A percentile compares a stretch with the other conserved stretches of the same genome.
Evolutionary conservation across 2,888 invertebrate genomes (phyloP).

Genomic region (Antheraea yamamai): DNA sequence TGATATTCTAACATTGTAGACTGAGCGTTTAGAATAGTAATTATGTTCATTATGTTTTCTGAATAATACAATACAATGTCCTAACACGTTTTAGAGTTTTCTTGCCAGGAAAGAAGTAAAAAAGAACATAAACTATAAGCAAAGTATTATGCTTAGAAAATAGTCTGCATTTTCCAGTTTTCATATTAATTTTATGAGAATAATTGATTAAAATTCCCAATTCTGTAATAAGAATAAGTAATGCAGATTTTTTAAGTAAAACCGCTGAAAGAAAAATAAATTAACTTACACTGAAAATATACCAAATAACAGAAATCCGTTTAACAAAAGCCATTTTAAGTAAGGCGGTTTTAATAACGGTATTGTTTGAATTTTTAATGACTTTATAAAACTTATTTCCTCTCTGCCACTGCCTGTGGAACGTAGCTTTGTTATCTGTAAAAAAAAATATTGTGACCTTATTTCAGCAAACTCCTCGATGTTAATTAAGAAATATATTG

Average conservation of each 20-base stretch:
- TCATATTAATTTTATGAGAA: no score
- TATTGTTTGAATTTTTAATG: constrained; percentile 77
- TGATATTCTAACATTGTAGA: neutral
- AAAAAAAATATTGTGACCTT: constrained; percentile 21
- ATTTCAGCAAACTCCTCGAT: neutral
- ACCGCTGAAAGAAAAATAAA: neutral
- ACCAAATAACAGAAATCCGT: constrained; percentile 82
- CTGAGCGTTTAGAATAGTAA: neutral
- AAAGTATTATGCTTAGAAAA: no score
- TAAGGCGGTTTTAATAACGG: constrained; percentile 80
- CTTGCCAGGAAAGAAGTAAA: no score
- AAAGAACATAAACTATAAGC: no score
- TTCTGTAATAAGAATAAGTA: no score
- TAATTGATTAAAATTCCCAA: neutral
- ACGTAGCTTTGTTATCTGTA: constrained; percentile 59
- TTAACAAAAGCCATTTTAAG: constrained; percentile 77
- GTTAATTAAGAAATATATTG: neutral
- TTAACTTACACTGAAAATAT: constrained; percentile 85
- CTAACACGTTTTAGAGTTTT: no score
- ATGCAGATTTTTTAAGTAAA: neutral
- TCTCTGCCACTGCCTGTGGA: constrained; percentile 39
- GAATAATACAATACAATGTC: neutral
- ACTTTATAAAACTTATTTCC: constrained; percentile 53
- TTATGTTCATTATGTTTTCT: neutral
- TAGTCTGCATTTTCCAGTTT: no score